phyloP scores from a whole-genome alignment of 2,113 vertebrate species.

The Telmatochromis brachygnathus region DNA sequence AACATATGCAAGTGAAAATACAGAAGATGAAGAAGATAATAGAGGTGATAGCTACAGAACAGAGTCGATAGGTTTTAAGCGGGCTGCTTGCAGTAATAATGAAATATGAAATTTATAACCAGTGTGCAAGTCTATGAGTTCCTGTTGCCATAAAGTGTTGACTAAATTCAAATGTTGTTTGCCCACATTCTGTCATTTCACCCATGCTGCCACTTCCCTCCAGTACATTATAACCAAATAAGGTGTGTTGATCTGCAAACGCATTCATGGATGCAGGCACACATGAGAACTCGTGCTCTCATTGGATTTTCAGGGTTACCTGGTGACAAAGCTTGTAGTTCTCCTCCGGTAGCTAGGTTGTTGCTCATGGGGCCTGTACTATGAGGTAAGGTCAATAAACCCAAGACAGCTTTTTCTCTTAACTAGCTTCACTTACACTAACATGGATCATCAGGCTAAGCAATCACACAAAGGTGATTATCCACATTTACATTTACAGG shows the following conservation, averaged over 20 bases:
- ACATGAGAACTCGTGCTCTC: neutral
- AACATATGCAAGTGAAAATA: neutral
- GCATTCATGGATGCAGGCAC: neutral
- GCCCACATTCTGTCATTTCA: neutral
- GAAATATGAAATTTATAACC: neutral
- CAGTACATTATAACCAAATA: neutral
- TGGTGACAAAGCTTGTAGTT: neutral
- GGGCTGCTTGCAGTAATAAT: neutral
- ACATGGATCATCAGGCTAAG: neutral
- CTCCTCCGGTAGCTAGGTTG: neutral
- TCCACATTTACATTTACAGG: neutral
- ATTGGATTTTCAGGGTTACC: neutral
- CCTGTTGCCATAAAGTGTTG: neutral
- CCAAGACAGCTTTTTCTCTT: neutral
- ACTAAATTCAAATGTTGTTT: neutral
- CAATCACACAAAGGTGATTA: neutral
- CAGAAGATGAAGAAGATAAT: neutral
- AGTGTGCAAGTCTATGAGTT: neutral
- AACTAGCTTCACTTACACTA: neutral
- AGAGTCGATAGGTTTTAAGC: neutral
- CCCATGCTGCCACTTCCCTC: neutral
- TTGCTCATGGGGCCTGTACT: neutral
- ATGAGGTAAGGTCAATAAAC: neutral
- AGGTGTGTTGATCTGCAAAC: neutral
- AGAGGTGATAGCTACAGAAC: neutral